Evolutionary conservation across 2,888 invertebrate genomes (phyloP), one percentile per base, ranked within the genome.

Genomic region (Drosophila hamatofila): DNA sequence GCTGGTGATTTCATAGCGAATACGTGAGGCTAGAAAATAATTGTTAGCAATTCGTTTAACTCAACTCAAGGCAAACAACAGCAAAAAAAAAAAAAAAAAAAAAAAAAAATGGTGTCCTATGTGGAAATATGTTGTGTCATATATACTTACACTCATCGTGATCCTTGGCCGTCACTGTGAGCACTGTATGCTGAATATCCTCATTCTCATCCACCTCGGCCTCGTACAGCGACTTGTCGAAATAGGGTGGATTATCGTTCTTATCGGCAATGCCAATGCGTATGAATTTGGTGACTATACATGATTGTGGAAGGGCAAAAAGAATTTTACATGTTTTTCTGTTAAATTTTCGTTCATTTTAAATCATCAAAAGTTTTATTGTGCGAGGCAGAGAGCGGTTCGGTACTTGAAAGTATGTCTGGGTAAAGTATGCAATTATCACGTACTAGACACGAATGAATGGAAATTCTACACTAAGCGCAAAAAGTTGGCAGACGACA

Each of bases 171-270:
- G 98, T 98, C 94, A 99, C 98, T 83, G 98, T 98, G 93, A 98
- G 97, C 55, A 98, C 98, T 75, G 98, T 98, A 93, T 98, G 98
- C 91, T 98, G 98, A 91, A 98, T 98, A 92, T 98, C 98, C 93
- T 98, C 98, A 95, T 98, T 98, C 93, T 98, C 98, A 94, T 98
- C 98, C 91, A 98, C 98, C 94, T 98, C 98, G 91, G 98, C 98
- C 94, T 98, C 97, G 94, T 98, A 98, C 90, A 98, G 95, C 91
- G 96, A 97, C 94, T 98, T 98, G 94, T 98, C 98, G 94, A 99
- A 99, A 94, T 97, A 97, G 78, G 99, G 99, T 76, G 98, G 98
- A 94, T 99, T 99, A 95, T 99, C 99, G 96, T 99, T 99, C 94
- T 98, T 98, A 94, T 99, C 99, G 89, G 98, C 98, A 92, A 99